Conservation (phyloP, 1,140 invertebrate species). For the Bradysia coprophila region DNA sequence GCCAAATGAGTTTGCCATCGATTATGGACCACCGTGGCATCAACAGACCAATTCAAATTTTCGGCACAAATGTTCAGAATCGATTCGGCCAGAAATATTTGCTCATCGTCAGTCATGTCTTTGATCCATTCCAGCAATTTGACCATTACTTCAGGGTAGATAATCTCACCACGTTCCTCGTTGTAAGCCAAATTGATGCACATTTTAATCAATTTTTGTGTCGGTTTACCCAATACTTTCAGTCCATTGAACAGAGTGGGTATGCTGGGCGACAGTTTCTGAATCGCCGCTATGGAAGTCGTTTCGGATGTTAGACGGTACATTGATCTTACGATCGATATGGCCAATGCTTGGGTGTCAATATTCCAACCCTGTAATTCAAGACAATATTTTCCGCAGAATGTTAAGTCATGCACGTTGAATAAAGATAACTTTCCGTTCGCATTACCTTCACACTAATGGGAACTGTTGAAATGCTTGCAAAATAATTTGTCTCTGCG, state of each 20-base stretch:
- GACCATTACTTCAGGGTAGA: slow-evolving; percentile 17
- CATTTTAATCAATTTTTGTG: slow-evolving; percentile 17
- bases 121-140: slow-evolving; percentile 21
- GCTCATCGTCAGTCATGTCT: slow-evolving; percentile 21
- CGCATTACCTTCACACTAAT: too few relatives aligned
- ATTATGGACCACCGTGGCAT: background rate
- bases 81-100: slow-evolving; percentile 22
- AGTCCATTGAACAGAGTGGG: slow-evolving; percentile 20
- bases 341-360: too few relatives aligned
- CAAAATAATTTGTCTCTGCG: slow-evolving; percentile 16
- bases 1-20: slow-evolving; percentile 3
- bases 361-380: too few relatives aligned
- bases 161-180: slow-evolving; percentile 12
- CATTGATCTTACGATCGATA: too few relatives aligned
- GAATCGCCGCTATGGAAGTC: too few relatives aligned
- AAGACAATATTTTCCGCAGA: too few relatives aligned
- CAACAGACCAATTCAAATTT: slow-evolving; percentile 23
- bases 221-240: slow-evolving; percentile 16
- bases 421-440: too few relatives aligned
- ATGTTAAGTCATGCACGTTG: too few relatives aligned
- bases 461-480: too few relatives aligned
- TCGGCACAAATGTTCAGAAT: slow-evolving; percentile 24
- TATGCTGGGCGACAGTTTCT: slow-evolving; percentile 11
- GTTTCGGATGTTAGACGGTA: too few relatives aligned
- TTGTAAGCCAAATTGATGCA: slow-evolving; percentile 24